phyloP scores from a whole-genome alignment of 2,888 invertebrate genomes.

The Lasioglossum marginatum region DNA sequence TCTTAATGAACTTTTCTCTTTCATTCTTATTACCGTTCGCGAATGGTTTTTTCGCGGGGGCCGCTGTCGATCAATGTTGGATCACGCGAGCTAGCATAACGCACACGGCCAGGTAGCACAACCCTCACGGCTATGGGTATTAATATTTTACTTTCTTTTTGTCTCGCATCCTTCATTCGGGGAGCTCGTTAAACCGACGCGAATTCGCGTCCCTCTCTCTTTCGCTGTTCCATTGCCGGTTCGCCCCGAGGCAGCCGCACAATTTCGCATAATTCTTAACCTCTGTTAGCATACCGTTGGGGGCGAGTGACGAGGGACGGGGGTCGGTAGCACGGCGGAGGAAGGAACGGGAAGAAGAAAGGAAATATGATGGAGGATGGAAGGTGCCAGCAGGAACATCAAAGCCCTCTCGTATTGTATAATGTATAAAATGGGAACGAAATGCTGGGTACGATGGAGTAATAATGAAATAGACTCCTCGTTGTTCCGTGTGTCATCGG shows the following conservation, averaged over 20 bases:
- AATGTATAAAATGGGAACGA: slow-evolving; percentile 50
- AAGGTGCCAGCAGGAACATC: slow-evolving; percentile 32
- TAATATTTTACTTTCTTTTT: slow-evolving; percentile 39
- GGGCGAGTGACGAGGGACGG: neutral
- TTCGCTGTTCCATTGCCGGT: slow-evolving; percentile 38
- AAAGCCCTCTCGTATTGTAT: slow-evolving; percentile 26
- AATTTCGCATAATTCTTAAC: slow-evolving; percentile 58
- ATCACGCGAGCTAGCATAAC: slow-evolving; percentile 22
- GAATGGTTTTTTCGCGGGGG: slow-evolving; percentile 35
- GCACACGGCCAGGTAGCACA: neutral
- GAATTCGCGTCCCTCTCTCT: slow-evolving; percentile 36
- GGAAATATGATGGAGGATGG: slow-evolving; percentile 38
- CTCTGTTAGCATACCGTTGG: slow-evolving; percentile 21
- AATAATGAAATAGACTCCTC: slow-evolving; percentile 28
- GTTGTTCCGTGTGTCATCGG: slow-evolving; percentile 4
- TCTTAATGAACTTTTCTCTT: slow-evolving; percentile 7
- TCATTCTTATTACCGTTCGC: neutral
- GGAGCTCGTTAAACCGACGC: slow-evolving; percentile 51
- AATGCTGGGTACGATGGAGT: slow-evolving; percentile 17
- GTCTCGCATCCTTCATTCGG: slow-evolving; percentile 19
- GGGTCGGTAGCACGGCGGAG: neutral
- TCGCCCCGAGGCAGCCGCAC: slow-evolving; percentile 31
- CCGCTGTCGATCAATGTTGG: slow-evolving; percentile 39
- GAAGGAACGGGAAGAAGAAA: neutral
- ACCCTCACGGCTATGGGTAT: slow-evolving; percentile 21